A percentile compares a stretch with the other conserved stretches of the same genome.
Conservation (phyloP, 2,113 vertebrate species). For the Phrynocephalus versicolor region DNA sequence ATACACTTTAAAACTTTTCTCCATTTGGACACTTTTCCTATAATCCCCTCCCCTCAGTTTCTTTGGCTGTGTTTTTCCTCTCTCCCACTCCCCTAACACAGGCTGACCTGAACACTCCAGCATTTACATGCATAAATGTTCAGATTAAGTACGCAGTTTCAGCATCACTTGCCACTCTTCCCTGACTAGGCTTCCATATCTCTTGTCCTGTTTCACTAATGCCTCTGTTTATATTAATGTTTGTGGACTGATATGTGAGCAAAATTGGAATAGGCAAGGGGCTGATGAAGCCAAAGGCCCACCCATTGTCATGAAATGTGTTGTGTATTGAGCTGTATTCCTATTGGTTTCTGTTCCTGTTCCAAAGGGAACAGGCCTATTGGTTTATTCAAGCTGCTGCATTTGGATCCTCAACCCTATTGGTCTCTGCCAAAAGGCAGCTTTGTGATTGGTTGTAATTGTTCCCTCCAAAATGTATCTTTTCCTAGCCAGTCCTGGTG, state of each 20-base stretch:
- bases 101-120: neutral
- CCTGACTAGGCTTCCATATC: slow-evolving; percentile 22
- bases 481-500: no score
- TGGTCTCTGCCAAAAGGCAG: no score
- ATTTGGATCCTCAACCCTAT: no score
- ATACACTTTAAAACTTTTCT: neutral
- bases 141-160: slow-evolving; percentile 10
- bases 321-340: no score
- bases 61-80: neutral
- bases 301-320: slow-evolving; percentile 32
- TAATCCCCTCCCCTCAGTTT: neutral
- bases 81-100: neutral
- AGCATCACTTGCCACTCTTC: slow-evolving; percentile 19
- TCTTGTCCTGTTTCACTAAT: neutral
- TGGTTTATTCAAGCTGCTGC: no score
- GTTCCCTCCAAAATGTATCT: no score
- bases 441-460: no score
- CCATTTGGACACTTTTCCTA: no score
- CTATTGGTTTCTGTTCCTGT: no score
- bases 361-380: no score
- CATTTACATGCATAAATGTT: slow-evolving; percentile 25
- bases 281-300: slow-evolving; percentile 28
- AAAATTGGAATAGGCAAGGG: slow-evolving; percentile 31
- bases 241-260: slow-evolving; percentile 30
- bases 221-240: slow-evolving; percentile 53